Evolutionary conservation across 2,888 invertebrate species (phyloP).

Genomic region (Acheta domesticus): DNA sequence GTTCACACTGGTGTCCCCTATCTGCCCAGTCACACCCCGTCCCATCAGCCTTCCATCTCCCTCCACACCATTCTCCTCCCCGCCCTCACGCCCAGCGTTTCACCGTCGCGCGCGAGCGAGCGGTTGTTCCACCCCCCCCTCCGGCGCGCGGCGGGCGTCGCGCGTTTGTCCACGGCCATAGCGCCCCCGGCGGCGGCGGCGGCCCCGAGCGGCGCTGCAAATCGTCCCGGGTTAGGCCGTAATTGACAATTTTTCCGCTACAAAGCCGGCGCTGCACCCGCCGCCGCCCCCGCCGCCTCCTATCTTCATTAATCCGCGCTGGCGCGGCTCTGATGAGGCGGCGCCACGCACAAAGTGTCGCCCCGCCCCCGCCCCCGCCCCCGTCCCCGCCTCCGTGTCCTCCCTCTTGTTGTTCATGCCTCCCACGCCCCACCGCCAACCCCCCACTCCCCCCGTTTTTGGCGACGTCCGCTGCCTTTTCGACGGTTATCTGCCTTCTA

Average conservation of each 20-base stretch:
- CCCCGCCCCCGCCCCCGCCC: too few relatives aligned
- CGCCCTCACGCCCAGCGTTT: background rate
- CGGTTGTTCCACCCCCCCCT: background rate
- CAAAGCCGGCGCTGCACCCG: constrained; percentile 7
- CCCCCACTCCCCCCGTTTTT: too few relatives aligned
- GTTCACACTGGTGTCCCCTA: too few relatives aligned
- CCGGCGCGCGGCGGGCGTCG: background rate
- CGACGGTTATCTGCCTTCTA: too few relatives aligned
- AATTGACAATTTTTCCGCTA: constrained; percentile 18
- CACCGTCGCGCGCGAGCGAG: too few relatives aligned
- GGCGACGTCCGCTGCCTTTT: too few relatives aligned
- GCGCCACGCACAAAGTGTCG: background rate
- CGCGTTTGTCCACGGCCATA: constrained; percentile 1
- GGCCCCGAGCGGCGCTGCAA: background rate
- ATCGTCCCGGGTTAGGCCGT: constrained; percentile 1
- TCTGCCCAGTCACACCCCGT: background rate
- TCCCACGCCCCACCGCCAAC: too few relatives aligned
- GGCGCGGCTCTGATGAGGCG: background rate
- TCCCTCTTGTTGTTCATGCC: too few relatives aligned
- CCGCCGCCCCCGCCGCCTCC: background rate
- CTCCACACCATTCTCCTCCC: background rate
- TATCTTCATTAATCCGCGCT: background rate
- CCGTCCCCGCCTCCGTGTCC: too few relatives aligned
- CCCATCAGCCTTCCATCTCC: background rate
- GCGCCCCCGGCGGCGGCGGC: background rate